Evolutionary conservation across 1,140 invertebrate species (phyloP).

Genomic region (Mylabris phalerata): DNA sequence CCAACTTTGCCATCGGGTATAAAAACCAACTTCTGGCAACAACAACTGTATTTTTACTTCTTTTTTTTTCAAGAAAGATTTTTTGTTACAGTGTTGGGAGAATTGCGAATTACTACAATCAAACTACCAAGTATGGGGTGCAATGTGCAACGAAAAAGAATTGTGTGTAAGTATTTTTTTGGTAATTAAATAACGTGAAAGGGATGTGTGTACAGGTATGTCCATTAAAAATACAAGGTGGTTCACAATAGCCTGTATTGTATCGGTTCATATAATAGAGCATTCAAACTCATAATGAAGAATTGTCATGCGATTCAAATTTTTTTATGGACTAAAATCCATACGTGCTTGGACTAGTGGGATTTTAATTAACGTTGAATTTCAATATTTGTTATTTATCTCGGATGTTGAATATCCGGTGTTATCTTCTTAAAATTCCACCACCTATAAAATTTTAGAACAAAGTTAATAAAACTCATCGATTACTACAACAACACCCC

Average conservation of each 20-base stretch:
- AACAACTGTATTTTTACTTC: neutral
- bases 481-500: too few species aligned
- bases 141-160: conserved; percentile 60
- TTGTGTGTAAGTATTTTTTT: conserved; percentile 60
- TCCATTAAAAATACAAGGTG: too few species aligned
- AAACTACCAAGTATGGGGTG: conserved; percentile 63
- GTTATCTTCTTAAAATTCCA: conserved; percentile 10
- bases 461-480: neutral
- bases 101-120: conserved; percentile 68
- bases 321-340: conserved; percentile 18
- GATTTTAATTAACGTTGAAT: conserved; percentile 8
- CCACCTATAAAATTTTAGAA: neutral
- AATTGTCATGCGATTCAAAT: conserved; percentile 24
- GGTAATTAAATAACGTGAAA: neutral
- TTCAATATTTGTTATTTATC: conserved; percentile 14
- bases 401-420: neutral
- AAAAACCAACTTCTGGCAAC: neutral
- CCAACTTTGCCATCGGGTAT: conserved; percentile 11
- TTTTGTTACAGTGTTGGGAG: conserved; percentile 68
- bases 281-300: conserved; percentile 26
- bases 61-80: conserved; percentile 29
- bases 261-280: conserved; percentile 22
- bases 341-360: too few species aligned
- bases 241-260: conserved; percentile 18
- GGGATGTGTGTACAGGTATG: too few species aligned